phyloP scores from a whole-genome alignment of 30 jellyfish, hydroid and myxozoan genomes.

The Aurelia sp. region DNA sequence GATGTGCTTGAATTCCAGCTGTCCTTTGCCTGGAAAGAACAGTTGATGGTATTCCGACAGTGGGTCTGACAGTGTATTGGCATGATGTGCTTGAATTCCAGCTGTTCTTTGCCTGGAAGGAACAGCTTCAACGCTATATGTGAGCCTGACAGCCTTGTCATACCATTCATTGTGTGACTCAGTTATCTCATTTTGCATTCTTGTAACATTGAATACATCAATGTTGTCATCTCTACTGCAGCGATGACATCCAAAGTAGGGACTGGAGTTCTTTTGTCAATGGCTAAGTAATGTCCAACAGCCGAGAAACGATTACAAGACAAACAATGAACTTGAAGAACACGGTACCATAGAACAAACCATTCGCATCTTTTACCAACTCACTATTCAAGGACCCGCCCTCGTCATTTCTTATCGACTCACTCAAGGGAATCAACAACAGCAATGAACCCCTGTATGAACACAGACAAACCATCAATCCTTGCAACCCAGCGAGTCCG shows the following conservation, averaged over 20 bases:
- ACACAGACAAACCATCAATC: conserved; percentile 53
- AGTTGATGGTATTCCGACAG: background rate
- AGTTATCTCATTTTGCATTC: background rate
- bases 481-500: conserved; percentile 59
- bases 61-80: conserved; percentile 13
- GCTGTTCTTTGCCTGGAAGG: conserved; percentile 59
- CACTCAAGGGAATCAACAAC: conserved; percentile 31
- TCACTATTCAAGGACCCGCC: conserved; percentile 32
- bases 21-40: conserved; percentile 54
- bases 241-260: conserved; percentile 36
- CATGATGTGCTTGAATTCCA: conserved; percentile 10
- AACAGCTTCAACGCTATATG: conserved; percentile 22
- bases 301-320: conserved; percentile 43
- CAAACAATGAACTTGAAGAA: conserved; percentile 26
- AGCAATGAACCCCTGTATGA: conserved; percentile 1
- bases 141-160: conserved; percentile 18
- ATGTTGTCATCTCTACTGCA: background rate
- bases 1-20: conserved; percentile 12
- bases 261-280: conserved; percentile 60
- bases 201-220: conserved; percentile 22
- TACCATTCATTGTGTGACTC: conserved; percentile 24
- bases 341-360: conserved; percentile 16
- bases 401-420: background rate
- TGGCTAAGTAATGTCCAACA: conserved; percentile 30
- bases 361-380: background rate